These are phyloP conservation scores for Dascillus cervinus DNA, from an alignment of 2,888 invertebrate species.

Conservation along the genomic window DNA sequence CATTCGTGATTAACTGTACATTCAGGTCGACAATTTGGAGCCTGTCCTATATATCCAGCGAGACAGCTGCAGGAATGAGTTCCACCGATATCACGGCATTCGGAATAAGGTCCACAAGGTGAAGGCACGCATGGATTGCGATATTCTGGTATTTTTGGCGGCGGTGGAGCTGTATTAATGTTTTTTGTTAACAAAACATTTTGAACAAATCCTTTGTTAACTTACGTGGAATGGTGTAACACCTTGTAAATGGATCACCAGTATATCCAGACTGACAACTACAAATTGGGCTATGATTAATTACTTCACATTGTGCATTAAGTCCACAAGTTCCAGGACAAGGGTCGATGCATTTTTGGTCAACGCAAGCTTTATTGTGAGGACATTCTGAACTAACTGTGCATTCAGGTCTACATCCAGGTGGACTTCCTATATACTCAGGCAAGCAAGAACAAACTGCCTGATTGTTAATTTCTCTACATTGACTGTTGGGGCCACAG, in stretches of 20 bases:
- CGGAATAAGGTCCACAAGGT: conserved; percentile 71
- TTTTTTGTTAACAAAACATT: conserved; percentile 15
- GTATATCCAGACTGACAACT: conserved; percentile 54
- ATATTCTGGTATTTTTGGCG: conserved; percentile 32
- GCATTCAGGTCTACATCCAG: conserved; percentile 58
- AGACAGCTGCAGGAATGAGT: conserved; percentile 67
- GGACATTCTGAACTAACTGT: conserved; percentile 64
- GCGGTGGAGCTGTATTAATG: conserved; percentile 33
- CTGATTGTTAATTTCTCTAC: conserved; percentile 40
- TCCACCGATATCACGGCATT: conserved; percentile 59
- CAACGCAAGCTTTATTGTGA: conserved; percentile 62
- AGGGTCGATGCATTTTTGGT: conserved; percentile 67
- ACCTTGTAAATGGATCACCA: conserved; percentile 65
- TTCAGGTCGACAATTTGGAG: conserved; percentile 72
- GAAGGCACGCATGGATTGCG: conserved; percentile 66
- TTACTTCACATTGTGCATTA: conserved; percentile 65
- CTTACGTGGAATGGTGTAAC: conserved; percentile 29
- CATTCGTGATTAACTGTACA: conserved; percentile 71
- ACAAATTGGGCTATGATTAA: conserved; percentile 62
- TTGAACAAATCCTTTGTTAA: conserved; percentile 19
- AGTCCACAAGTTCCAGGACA: conserved; percentile 65
- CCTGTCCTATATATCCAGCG: conserved; percentile 62
- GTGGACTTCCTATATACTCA: conserved; percentile 43
- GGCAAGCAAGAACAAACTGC: conserved; percentile 48
- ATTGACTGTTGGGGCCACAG: conserved; percentile 45